Evolutionary conservation across 2,113 vertebrate species (phyloP).

Genomic region (Aphyosemion australe): DNA sequence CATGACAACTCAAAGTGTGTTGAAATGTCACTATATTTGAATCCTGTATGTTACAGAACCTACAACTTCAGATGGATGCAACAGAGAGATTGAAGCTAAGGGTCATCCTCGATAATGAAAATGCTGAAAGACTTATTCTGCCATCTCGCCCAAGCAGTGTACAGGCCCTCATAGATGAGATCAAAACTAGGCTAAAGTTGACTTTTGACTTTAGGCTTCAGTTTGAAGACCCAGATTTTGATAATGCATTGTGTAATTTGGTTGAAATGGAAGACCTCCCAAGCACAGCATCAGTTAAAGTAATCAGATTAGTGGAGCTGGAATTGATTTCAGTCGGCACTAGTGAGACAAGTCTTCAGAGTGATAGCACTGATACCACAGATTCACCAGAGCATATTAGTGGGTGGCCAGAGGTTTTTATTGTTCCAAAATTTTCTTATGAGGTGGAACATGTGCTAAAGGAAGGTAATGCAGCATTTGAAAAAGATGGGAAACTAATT

Average conservation of each 20-base stretch:
- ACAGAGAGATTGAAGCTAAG: background rate
- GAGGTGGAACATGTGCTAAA: slow-evolving; percentile 19
- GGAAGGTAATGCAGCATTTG: background rate
- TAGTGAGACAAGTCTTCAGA: background rate
- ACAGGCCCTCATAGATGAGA: background rate
- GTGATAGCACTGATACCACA: slow-evolving; percentile 3
- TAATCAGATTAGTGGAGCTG: background rate
- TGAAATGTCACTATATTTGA: no score
- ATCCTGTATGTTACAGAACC: no score
- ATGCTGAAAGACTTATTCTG: background rate
- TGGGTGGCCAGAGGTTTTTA: background rate
- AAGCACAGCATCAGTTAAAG: background rate
- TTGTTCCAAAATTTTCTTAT: background rate
- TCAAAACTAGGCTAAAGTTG: background rate
- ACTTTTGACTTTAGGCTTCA: background rate
- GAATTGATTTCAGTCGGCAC: background rate
- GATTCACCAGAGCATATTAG: background rate
- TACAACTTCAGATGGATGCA: background rate
- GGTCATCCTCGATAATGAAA: background rate
- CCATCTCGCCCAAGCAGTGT: background rate
- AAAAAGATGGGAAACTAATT: background rate
- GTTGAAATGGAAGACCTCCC: background rate
- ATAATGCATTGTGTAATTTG: background rate
- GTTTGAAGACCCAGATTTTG: slow-evolving; percentile 2
- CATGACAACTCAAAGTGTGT: no score